Percentiles rank a stretch among this genome's conserved stretches.
Conservation (phyloP, 2,888 invertebrate genomes). For the Melitaea athalia region DNA sequence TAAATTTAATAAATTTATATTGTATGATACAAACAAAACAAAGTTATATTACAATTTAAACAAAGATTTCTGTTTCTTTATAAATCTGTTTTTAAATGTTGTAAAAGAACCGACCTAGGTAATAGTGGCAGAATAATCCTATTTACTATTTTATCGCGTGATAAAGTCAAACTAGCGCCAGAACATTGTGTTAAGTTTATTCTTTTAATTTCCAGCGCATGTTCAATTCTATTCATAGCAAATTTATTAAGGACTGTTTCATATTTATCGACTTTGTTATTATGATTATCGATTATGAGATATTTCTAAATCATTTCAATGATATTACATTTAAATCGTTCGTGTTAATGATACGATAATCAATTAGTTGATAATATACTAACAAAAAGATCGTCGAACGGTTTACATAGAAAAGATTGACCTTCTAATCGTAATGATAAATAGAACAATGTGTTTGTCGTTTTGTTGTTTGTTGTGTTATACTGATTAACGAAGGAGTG, state of each 20-base stretch:
- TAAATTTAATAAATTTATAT: too few relatives aligned
- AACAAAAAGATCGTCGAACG: too few relatives aligned
- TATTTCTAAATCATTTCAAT: neutral
- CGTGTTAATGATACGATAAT: too few relatives aligned
- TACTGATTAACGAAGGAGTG: too few relatives aligned
- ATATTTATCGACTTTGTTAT: neutral
- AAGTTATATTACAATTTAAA: neutral
- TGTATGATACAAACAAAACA: neutral
- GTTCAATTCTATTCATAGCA: constrained; percentile 9
- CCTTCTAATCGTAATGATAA: too few relatives aligned
- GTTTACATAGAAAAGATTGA: too few relatives aligned
- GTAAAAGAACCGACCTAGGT: constrained; percentile 7
- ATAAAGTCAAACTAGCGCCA: neutral
- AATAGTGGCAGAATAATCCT: constrained; percentile 17
- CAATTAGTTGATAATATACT: too few relatives aligned
- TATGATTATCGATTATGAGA: neutral
- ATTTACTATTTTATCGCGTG: constrained; percentile 16
- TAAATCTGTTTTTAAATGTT: neutral
- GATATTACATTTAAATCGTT: neutral
- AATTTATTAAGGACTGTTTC: neutral
- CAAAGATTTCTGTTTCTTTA: neutral
- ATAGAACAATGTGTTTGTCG: too few relatives aligned
- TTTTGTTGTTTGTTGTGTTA: too few relatives aligned
- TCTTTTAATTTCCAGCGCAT: constrained; percentile 11
- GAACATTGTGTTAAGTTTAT: constrained; percentile 12